Base-by-base conservation (phyloP, 2,797 vertebrate genomes). In the Eleutherodactylus coqui region DNA sequence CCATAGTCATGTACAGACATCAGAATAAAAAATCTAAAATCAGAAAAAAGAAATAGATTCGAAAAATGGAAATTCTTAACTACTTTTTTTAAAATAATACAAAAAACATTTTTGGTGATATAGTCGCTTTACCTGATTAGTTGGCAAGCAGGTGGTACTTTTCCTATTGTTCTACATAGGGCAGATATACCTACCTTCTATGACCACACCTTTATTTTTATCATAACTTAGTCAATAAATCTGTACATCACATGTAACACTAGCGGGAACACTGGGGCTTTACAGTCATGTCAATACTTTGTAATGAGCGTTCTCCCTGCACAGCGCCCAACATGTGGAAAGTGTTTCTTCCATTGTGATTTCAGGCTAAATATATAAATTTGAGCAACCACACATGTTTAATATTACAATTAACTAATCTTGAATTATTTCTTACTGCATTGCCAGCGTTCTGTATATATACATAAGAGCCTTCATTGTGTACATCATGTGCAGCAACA, bases 371-470 rank as follows among this genome's bases (percentile, higher is more conserved):
- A 77, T 84, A 77, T 67, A 84, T 84, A 51, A 67, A 64, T 38
- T 19, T 43, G 53, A 77, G 60, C n/a, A 77, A 75, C 19, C 38
- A 21, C 76, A 85, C 83, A 84, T 85, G 84, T 85, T 85, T 79
- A 85, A 80, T 85, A 85, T 85, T 85, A 85, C 64, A 79, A 75
- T 85, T 80, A 85, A 38, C 84, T 32, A 67, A 73, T 34, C 36
- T 75, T 73, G 75, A 70, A 69, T 78, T 85, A 79, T 77, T 1
- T 75, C 72, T 79, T 58, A 19, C 64, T 58, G 51, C 51, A 2
- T 53, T 36, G 64, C 32, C 84, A 73, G 76, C 76, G 53, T 85
- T 85, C 69, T 58, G 47, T 16, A 69, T 62, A 78, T 79, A 79
- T 79, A 79, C 49, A 79, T 70, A 55, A 72, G 21, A 55, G 29